These are phyloP conservation scores for Chaenodraco wilsoni DNA, from an alignment of 2,797 vertebrate species.

Conservation along the genomic window DNA sequence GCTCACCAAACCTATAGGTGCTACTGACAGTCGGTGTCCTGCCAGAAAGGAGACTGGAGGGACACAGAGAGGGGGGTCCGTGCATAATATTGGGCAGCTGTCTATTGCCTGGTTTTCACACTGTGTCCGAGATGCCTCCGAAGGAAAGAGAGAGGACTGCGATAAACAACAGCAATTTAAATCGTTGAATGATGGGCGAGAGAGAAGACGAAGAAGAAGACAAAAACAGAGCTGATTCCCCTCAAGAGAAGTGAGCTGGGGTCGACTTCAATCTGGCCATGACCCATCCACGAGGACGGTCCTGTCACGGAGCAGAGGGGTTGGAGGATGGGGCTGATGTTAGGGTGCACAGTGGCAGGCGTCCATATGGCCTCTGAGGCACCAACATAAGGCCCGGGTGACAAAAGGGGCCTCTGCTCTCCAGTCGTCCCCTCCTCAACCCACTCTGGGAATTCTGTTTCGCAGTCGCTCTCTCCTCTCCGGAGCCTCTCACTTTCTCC, in stretches of 20 bases:
- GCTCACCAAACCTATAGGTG: conserved; percentile 61
- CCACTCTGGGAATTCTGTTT: conserved; percentile 65
- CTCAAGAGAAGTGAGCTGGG: conserved; percentile 68
- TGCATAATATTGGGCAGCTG: conserved; percentile 57
- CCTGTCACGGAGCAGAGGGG: conserved; percentile 46
- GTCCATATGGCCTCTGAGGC: conserved; percentile 67
- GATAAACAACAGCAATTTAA: conserved; percentile 36
- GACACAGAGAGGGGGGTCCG: conserved; percentile 16
- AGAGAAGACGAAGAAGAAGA: conserved; percentile 16
- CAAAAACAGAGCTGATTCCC: conserved; percentile 31
- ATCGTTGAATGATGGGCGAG: conserved; percentile 10
- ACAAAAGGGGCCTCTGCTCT: conserved; percentile 71
- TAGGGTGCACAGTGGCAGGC: conserved; percentile 69
- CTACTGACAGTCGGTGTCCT: conserved; percentile 67
- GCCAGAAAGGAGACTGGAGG: conserved; percentile 56
- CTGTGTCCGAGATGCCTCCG: conserved; percentile 51
- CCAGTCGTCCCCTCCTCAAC: conserved; percentile 62
- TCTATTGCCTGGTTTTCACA: conserved; percentile 74
- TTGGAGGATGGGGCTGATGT: conserved; percentile 63
- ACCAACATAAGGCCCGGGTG: conserved; percentile 65
- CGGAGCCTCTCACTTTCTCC: conserved; percentile 69
- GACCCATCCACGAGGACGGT: conserved; percentile 71
- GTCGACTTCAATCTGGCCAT: conserved; percentile 75
- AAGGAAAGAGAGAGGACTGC: conserved; percentile 36
- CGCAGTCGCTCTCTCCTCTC: conserved; percentile 50